Base-by-base conservation (phyloP, 1,140 invertebrate genomes). In the Nymphalis io region DNA sequence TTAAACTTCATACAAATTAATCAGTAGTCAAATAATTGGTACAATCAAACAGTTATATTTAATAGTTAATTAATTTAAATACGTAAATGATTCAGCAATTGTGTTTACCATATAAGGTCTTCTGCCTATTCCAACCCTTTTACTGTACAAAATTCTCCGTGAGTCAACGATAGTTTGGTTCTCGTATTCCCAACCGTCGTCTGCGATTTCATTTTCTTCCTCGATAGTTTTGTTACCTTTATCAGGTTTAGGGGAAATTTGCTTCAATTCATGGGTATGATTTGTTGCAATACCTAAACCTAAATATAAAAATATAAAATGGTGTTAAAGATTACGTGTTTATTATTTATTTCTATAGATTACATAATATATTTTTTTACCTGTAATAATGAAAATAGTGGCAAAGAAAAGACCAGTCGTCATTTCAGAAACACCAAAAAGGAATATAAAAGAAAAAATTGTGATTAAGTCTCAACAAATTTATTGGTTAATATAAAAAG, bases 61-160 rank as follows among this genome's bases (percentile, higher is more conserved):
- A 33, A 8, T 0, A 4, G 27, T 33, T 33, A 33, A 33, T 3
- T 27, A 27, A 3, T 27, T 27, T 27, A 27, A 27, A 23, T 1
- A 23, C 23, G 1, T 33, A 33, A n/a, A 8, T 33, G 27, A 33
- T 33, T 46, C 44, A 3, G 1, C 3, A 11, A 16, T 2, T 40
- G 6, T 23, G 1, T n/a, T 55, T 82, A 91, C 89, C 89, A 91
- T 91, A 38, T 91, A 91, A 33, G 87, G 84, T 60, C 89, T 79
- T 51, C 80, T 88, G 15, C 85, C 87, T 44, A 68, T 70, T 10
- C 39, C 39, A 4, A 86, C 85, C 57, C 61, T 75, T 70, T 84
- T 91, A 61, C 87, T 87, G 39, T 87, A 86, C 15, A 91, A 53
- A 60, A 91, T 91, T 70, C 89, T 82, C 63, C 89, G 83, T 0